Evolutionary conservation across 2,797 vertebrate species (phyloP), one percentile per base, ranked within the genome.

Genomic region (Molossus molossus): DNA sequence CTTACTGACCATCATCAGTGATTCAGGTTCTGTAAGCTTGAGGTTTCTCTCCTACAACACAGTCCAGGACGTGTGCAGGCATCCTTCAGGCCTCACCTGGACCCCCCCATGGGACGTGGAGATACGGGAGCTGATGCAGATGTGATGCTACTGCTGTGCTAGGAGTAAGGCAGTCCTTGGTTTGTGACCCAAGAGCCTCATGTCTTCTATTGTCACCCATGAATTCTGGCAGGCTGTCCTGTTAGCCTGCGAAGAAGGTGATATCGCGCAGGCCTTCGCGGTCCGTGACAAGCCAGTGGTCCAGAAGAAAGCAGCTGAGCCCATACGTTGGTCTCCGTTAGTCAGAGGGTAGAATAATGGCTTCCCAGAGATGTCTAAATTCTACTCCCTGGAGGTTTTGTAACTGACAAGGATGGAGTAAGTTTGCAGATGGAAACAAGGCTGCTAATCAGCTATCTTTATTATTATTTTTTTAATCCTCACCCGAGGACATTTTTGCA

Each of bases 391-490:
- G 33, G 33, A 33, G 33, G 33, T 33, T 81, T 67, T 45, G 17
- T 27, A 77, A 58, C 33, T 27, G 65, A 10, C 23, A 83, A 40
- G 55, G n/a, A 69, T 37, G 20, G 53, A 64, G 33, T 27, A 76
- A 90, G 48, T 18, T 37, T 96, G 37, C 15, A 48, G 57, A 57
- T 90, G 23, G 21, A 88, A 93, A 23, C 76, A 33, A 90, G 80
- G n/a, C 48, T 65, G 64, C 13, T 76, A 80, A 83, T 81, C 17
- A 37, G 8, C 23, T 76, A 53, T 23, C 18, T 82, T 94, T 80
- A 75, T 45, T 45, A 45, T 45, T 45, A 45, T 45, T 45, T 45
- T 45, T 45, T 45, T 33, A 33, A 45, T 45, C 40, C 40, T 45
- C 6, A 45, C 40, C 6, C 40, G 40, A 45, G 40, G 40, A 45